These are phyloP conservation scores for Hypsopygia costalis DNA, from an alignment of 2,888 invertebrate species.

Conservation along the genomic window DNA sequence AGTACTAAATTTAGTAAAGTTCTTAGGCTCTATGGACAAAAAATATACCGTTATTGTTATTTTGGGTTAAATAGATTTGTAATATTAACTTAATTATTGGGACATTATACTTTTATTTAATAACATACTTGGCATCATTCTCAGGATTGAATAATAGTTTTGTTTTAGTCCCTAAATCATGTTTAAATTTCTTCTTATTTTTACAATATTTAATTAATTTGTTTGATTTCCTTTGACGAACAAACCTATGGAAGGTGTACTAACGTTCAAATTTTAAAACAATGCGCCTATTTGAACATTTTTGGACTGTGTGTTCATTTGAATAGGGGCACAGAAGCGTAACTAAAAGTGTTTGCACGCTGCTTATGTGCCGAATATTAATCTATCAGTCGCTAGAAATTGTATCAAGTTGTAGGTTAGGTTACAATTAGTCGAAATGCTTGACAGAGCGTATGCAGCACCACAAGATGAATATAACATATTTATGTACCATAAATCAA, in stretches of 20 bases:
- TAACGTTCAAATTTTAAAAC: too few species aligned
- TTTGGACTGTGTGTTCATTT: slow-evolving; percentile 1
- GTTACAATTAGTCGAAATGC: slow-evolving; percentile 11
- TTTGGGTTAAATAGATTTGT: background rate
- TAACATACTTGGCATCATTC: too few species aligned
- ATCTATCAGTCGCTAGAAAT: slow-evolving; percentile 9
- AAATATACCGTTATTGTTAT: background rate
- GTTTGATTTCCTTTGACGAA: too few species aligned
- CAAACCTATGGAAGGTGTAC: too few species aligned
- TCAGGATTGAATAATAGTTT: too few species aligned
- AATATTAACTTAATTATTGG: too few species aligned
- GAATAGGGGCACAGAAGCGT: slow-evolving; percentile 2
- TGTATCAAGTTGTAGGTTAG: slow-evolving; percentile 11
- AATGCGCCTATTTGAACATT: background rate
- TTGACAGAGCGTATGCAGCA: slow-evolving; percentile 10
- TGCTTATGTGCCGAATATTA: slow-evolving; percentile 15
- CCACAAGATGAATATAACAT: slow-evolving; percentile 4
- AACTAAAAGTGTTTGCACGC: slow-evolving; percentile 1
- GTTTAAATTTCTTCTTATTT: too few species aligned
- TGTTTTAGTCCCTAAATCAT: too few species aligned
- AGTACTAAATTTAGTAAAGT: background rate
- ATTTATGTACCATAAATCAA: slow-evolving; percentile 10
- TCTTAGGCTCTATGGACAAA: background rate
- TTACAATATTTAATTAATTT: too few species aligned
- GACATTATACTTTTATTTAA: too few species aligned